Evolutionary conservation across 2,113 vertebrate genomes (phyloP).

Genomic region (Hippocampus barbouri): DNA sequence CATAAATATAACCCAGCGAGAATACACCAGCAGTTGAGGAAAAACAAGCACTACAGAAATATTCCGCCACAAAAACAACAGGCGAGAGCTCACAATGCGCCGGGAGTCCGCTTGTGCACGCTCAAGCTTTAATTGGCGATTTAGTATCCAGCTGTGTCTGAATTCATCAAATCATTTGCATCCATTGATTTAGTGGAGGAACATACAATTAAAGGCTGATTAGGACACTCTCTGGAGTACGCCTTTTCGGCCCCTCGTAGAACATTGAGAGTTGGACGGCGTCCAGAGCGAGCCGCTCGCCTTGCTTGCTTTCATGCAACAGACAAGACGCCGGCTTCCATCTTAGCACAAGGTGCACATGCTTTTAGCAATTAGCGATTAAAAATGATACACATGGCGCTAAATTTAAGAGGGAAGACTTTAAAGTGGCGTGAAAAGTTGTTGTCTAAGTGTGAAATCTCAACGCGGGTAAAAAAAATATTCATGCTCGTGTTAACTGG

Average conservation of each 20-base stretch:
- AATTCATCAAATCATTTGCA: conserved; percentile 78
- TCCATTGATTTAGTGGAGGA: conserved; percentile 80
- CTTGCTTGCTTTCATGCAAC: conserved; percentile 30
- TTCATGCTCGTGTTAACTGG: too few species aligned
- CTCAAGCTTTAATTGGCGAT: conserved; percentile 75
- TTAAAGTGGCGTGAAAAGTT: not conserved
- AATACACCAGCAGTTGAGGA: not conserved
- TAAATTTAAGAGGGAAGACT: not conserved
- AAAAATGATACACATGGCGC: not conserved
- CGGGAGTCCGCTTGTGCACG: conserved; percentile 56
- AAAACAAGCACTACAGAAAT: not conserved
- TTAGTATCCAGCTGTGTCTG: conserved; percentile 75
- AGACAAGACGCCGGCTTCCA: conserved; percentile 4
- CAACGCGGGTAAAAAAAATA: too few species aligned
- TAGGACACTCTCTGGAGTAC: conserved; percentile 72
- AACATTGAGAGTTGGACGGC: conserved; percentile 75
- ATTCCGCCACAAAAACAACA: conserved; percentile 30
- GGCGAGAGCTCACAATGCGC: conserved; percentile 61
- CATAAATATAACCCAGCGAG: not conserved
- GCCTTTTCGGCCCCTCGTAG: conserved; percentile 75
- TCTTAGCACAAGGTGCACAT: not conserved
- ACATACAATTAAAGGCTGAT: conserved; percentile 80
- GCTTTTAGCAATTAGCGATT: not conserved
- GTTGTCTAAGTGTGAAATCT: too few species aligned
- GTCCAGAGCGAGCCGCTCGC: conserved; percentile 66